Percentiles rank a stretch among this genome's conserved stretches.
These are phyloP conservation scores for Leptocoma aspasia DNA, from an alignment of 2,113 vertebrate genomes.

Conservation along the genomic window DNA sequence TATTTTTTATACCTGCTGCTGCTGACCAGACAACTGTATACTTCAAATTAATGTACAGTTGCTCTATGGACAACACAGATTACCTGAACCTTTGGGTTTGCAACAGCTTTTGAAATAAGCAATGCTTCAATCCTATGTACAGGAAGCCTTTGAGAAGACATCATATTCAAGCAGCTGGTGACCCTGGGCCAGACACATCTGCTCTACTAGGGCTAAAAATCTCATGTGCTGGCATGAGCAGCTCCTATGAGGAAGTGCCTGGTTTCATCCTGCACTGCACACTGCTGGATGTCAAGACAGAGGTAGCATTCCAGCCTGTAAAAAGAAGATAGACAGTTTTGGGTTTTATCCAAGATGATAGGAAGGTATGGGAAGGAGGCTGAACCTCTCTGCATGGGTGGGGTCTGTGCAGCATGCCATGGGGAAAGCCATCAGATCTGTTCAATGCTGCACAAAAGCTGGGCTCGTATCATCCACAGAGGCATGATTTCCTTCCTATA, in stretches of 20 bases:
- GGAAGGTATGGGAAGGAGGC: neutral
- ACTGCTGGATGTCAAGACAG: neutral
- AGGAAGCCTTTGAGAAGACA: neutral
- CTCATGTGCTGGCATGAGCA: neutral
- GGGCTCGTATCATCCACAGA: rapidly evolving
- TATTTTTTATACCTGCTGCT: neutral
- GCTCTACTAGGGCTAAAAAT: neutral
- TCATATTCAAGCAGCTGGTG: neutral
- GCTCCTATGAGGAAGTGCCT: neutral
- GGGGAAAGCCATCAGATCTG: neutral
- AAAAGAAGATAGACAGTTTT: neutral
- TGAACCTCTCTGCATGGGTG: rapidly evolving
- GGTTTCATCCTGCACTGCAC: neutral
- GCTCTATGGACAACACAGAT: neutral
- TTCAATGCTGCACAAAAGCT: neutral
- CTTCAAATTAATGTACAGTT: neutral
- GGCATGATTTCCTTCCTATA: neutral
- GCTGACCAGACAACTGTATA: neutral
- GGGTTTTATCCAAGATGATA: neutral
- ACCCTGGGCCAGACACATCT: neutral
- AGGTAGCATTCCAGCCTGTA: neutral
- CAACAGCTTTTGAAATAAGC: neutral
- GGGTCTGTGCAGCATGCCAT: rapidly evolving
- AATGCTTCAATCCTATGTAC: neutral
- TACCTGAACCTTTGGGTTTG: neutral